These are phyloP conservation scores for Leptopilina syphax DNA, from an alignment of 2,888 invertebrate genomes.

Conservation along the genomic window DNA sequence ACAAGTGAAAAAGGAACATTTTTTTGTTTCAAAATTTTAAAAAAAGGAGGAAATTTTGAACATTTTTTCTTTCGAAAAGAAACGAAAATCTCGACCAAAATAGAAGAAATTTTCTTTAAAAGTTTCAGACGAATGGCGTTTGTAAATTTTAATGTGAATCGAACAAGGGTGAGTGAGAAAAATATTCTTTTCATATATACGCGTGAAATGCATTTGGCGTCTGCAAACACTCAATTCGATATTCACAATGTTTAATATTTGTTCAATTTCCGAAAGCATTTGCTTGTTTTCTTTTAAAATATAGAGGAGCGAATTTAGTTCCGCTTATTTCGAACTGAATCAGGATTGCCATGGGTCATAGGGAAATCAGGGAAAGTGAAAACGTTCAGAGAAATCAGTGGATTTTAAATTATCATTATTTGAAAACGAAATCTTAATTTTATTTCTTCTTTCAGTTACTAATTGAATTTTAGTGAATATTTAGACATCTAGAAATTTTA, in stretches of 20 bases:
- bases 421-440: no score
- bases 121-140: slow-evolving; percentile 22
- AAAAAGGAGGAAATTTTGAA: no score
- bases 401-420: no score
- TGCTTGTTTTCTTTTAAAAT: slow-evolving; percentile 3
- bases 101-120: no score
- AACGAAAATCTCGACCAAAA: not conserved
- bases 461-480: no score
- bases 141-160: slow-evolving; percentile 23
- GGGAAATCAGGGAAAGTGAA: no score
- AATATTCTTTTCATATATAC: not conserved
- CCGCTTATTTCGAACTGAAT: not conserved
- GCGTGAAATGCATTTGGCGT: not conserved
- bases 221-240: not conserved
- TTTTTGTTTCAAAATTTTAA: no score
- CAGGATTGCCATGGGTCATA: no score
- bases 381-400: no score
- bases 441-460: no score
- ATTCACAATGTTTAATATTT: not conserved
- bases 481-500: no score
- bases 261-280: not conserved
- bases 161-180: slow-evolving; percentile 31
- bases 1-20: no score
- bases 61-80: not conserved
- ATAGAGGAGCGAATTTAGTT: not conserved